Evolutionary conservation across 2,113 vertebrate genomes (phyloP).

Genomic region (Clinocottus analis): DNA sequence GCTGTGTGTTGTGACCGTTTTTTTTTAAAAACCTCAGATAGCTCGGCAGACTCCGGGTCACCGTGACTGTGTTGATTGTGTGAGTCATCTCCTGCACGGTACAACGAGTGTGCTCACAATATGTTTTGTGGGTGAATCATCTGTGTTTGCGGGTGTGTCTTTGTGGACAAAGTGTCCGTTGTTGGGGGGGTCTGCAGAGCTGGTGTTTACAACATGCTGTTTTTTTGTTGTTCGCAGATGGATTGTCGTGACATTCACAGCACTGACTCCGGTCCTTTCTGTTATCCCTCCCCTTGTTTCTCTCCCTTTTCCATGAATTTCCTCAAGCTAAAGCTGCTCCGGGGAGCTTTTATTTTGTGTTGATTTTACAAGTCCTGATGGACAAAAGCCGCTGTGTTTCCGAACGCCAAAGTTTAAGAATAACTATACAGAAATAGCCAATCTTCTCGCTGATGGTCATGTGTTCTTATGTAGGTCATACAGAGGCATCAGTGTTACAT

Average conservation of each 20-base stretch:
- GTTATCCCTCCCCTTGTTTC: too few species aligned
- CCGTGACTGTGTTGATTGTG: conserved; percentile 4
- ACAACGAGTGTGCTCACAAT: conserved; percentile 15
- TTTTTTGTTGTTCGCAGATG: conserved; percentile 25
- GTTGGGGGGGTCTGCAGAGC: conserved; percentile 36
- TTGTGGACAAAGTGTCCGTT: conserved; percentile 38
- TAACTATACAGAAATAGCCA: too few species aligned
- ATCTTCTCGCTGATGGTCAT: too few species aligned
- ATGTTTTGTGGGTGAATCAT: conserved; percentile 45
- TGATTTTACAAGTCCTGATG: too few species aligned
- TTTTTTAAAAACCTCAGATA: conserved; percentile 27
- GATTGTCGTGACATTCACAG: not conserved
- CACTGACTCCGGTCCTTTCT: too few species aligned
- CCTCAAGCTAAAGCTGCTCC: too few species aligned
- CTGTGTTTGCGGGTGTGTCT: conserved; percentile 43
- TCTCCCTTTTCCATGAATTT: too few species aligned
- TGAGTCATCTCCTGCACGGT: conserved; percentile 27
- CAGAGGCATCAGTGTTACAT: too few species aligned
- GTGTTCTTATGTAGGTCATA: too few species aligned
- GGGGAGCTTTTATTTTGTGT: too few species aligned
- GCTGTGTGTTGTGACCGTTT: conserved; percentile 23
- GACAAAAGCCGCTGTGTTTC: too few species aligned
- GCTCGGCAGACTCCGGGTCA: conserved; percentile 37
- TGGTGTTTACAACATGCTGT: conserved; percentile 41
- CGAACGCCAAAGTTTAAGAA: too few species aligned